Evolutionary conservation across 2,113 vertebrate species (phyloP).

Genomic region (Eulemur macaco): DNA sequence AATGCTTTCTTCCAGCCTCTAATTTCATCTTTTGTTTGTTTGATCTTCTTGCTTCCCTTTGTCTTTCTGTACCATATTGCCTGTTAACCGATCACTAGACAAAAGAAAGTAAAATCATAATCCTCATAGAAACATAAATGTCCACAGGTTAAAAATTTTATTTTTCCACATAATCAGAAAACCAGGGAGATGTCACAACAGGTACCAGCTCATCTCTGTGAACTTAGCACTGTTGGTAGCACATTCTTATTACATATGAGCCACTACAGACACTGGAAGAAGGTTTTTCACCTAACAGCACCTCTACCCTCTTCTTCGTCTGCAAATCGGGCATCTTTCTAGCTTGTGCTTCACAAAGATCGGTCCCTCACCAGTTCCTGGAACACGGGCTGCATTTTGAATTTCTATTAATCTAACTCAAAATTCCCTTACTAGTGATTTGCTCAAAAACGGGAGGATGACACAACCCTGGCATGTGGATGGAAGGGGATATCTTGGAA

Average conservation of each 20-base stretch:
- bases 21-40: background rate
- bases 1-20: background rate
- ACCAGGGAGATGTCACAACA: background rate
- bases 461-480: background rate
- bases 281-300: accelerated
- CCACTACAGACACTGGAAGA: background rate
- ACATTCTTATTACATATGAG: background rate
- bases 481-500: background rate
- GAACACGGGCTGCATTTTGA: background rate
- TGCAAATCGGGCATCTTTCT: background rate
- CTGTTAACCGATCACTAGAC: background rate
- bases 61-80: background rate
- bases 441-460: background rate
- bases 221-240: background rate
- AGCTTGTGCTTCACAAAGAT: background rate
- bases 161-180: background rate
- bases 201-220: background rate
- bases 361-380: background rate
- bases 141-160: background rate
- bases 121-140: background rate
- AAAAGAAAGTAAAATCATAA: background rate
- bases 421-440: background rate
- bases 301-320: background rate
- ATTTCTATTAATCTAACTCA: background rate
- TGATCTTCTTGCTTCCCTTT: background rate